These are phyloP conservation scores for Apodemia hepburni DNA, from an alignment of 2,888 invertebrate species.

Conservation along the genomic window DNA sequence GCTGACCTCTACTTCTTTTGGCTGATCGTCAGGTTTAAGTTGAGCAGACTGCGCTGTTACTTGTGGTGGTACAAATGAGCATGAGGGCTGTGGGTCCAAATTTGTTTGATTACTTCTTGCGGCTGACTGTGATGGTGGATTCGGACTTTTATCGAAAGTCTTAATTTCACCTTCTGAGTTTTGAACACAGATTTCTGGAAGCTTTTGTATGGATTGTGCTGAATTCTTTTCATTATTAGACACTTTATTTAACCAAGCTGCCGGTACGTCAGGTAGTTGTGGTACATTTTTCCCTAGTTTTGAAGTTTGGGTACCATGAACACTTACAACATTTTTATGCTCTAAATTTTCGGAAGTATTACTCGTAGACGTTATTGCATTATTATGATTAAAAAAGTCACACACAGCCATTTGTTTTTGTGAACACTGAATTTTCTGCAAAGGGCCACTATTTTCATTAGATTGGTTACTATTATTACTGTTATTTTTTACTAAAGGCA, in stretches of 20 bases:
- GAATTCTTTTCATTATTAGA: conserved; percentile 33
- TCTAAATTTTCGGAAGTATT: background rate
- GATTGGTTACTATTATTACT: background rate
- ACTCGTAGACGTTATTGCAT: background rate
- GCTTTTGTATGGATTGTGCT: conserved; percentile 37
- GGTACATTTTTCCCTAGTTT: conserved; percentile 44
- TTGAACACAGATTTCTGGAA: conserved; percentile 58
- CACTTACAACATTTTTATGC: conserved; percentile 25
- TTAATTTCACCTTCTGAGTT: conserved; percentile 46
- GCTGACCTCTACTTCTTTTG: conserved; percentile 77
- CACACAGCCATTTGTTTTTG: conserved; percentile 13
- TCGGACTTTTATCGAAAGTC: conserved; percentile 43
- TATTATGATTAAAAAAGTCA: conserved; percentile 12
- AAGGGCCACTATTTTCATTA: background rate
- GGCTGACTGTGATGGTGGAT: conserved; percentile 41
- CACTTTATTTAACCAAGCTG: conserved; percentile 56
- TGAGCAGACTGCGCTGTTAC: conserved; percentile 45
- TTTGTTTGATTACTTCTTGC: conserved; percentile 38
- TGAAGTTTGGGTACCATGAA: conserved; percentile 35
- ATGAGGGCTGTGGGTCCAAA: conserved; percentile 60
- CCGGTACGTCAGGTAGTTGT: conserved; percentile 64
- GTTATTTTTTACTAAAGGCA: conserved; percentile 33
- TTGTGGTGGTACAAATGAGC: conserved; percentile 51
- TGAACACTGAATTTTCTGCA: conserved; percentile 14
- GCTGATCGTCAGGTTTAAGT: conserved; percentile 57